Conservation (phyloP, 1,140 invertebrate species). For the Onthophagus taurus region DNA sequence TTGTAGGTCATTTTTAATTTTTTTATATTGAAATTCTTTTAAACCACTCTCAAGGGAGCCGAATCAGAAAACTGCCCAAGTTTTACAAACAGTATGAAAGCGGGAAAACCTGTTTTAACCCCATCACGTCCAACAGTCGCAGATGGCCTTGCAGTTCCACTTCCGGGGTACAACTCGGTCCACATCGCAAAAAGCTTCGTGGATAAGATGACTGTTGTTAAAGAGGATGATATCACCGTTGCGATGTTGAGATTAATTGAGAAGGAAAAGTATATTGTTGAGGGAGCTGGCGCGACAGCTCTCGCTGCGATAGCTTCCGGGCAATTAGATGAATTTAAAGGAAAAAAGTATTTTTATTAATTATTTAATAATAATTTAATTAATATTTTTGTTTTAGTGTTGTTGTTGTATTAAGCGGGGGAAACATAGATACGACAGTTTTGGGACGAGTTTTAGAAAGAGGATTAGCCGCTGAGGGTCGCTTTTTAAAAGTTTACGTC, state of each 20-base stretch:
- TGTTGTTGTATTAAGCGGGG: slow-evolving; percentile 57
- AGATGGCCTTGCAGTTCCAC: slow-evolving; percentile 51
- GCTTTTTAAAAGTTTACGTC: slow-evolving; percentile 58
- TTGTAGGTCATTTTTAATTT: slow-evolving; percentile 43
- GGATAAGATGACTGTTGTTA: slow-evolving; percentile 50
- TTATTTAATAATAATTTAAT: neutral
- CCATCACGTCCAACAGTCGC: slow-evolving; percentile 19
- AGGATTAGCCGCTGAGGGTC: slow-evolving; percentile 58
- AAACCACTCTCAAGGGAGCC: slow-evolving; percentile 47
- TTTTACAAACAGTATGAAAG: slow-evolving; percentile 63
- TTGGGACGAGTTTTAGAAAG: slow-evolving; percentile 57
- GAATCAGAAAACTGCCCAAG: slow-evolving; percentile 85
- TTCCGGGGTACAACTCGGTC: slow-evolving; percentile 59
- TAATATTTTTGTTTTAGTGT: slow-evolving; percentile 34
- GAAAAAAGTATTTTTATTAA: slow-evolving; percentile 64
- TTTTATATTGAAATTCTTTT: neutral
- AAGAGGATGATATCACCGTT: slow-evolving; percentile 53
- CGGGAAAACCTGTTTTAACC: slow-evolving; percentile 49
- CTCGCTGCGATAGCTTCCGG: slow-evolving; percentile 60
- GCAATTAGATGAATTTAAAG: slow-evolving; percentile 53
- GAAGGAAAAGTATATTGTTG: slow-evolving; percentile 60
- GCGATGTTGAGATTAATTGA: slow-evolving; percentile 58
- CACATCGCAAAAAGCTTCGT: slow-evolving; percentile 47
- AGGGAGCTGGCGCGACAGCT: slow-evolving; percentile 59
- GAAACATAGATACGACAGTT: slow-evolving; percentile 63